phyloP scores from a whole-genome alignment of 2,113 vertebrate genomes.

The Forbesichthys agassizii region DNA sequence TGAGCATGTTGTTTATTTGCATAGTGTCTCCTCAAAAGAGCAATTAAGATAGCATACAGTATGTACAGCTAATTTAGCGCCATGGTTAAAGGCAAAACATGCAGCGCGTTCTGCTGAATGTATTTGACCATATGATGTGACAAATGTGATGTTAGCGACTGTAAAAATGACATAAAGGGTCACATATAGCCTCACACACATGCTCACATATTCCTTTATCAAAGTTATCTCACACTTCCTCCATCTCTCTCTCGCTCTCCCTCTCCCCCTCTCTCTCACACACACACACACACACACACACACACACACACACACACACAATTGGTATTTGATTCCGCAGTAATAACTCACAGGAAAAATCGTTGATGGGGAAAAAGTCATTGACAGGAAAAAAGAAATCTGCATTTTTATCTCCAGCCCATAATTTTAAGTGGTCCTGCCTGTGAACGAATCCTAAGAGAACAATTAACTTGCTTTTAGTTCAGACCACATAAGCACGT shows the following conservation, averaged over 20 bases:
- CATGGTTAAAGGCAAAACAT: slow-evolving; percentile 40
- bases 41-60: slow-evolving; percentile 32
- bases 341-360: slow-evolving; percentile 53
- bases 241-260: background rate
- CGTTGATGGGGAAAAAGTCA: slow-evolving; percentile 47
- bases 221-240: background rate
- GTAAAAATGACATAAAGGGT: slow-evolving; percentile 6
- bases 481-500: slow-evolving; percentile 65
- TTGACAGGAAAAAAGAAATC: slow-evolving; percentile 44
- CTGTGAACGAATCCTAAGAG: slow-evolving; percentile 61
- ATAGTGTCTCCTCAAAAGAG: slow-evolving; percentile 7
- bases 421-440: slow-evolving; percentile 61
- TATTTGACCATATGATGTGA: slow-evolving; percentile 28
- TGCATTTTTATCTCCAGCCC: slow-evolving; percentile 56
- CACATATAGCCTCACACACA: background rate
- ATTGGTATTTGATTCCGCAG: slow-evolving; percentile 36
- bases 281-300: slow-evolving; percentile 16
- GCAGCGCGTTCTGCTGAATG: slow-evolving; percentile 26
- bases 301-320: slow-evolving; percentile 1
- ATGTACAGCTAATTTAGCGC: slow-evolving; percentile 46
- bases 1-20: slow-evolving; percentile 25
- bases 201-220: background rate
- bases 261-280: background rate
- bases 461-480: slow-evolving; percentile 76
- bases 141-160: slow-evolving; percentile 20